Evolutionary conservation across 2,888 invertebrate genomes (phyloP).

Genomic region (Masnerella sp.): DNA sequence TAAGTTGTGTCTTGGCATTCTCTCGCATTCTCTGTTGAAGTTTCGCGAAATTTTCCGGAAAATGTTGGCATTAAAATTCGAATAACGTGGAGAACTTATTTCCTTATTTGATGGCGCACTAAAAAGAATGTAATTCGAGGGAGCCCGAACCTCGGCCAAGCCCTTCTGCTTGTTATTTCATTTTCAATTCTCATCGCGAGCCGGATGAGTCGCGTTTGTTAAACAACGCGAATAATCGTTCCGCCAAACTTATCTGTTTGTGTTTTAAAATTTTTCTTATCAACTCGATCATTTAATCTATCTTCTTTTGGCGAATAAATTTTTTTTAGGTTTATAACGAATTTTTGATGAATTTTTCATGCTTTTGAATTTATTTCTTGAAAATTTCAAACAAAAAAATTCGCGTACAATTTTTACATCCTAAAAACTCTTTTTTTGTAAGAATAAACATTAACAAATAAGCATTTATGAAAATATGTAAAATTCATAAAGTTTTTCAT

Average conservation of each 20-base stretch:
- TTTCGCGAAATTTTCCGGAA: constrained; percentile 50
- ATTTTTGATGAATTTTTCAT: too few species aligned
- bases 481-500: too few species aligned
- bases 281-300: not conserved
- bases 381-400: too few species aligned
- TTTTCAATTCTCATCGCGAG: constrained; percentile 35
- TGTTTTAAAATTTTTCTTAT: not conserved
- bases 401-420: too few species aligned
- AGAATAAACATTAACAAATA: too few species aligned
- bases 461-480: too few species aligned
- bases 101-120: constrained; percentile 50
- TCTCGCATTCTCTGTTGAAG: constrained; percentile 39
- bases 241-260: not conserved
- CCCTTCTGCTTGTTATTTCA: constrained; percentile 28
- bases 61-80: constrained; percentile 55
- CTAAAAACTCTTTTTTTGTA: too few species aligned
- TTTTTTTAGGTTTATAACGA: too few species aligned
- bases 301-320: not conserved
- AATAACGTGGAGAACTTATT: constrained; percentile 57
- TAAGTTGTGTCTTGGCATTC: constrained; percentile 47
- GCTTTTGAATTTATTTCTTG: too few species aligned
- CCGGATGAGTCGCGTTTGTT: constrained; percentile 4
- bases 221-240: constrained; percentile 20
- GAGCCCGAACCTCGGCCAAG: not conserved
- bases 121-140: constrained; percentile 29